Evolutionary conservation across 2,113 vertebrate species (phyloP), one percentile per base, ranked within the genome.

Genomic region (Microtus ochrogaster): DNA sequence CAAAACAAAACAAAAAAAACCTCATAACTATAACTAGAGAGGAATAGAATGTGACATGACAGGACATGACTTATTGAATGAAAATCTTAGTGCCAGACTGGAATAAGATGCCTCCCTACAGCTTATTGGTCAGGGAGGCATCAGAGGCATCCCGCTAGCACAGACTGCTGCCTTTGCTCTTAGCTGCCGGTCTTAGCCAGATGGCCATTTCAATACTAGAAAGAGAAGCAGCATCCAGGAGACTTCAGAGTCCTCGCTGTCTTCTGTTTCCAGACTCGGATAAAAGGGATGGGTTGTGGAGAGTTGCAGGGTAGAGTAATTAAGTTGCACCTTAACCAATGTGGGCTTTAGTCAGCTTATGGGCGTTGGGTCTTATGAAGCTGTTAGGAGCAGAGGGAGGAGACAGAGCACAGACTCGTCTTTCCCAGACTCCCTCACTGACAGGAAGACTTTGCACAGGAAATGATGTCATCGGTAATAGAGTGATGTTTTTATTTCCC

Each of bases 241-340:
- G 24, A 39, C 44, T 86, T 77, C 17, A 47, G n/a, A 77, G 74
- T 82, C 21, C 44, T 94, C 33, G 41, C 33, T 11, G 30, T 79
- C 44, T 86, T 58, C 19, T 77, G 36, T 24, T 83, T 78, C 87
- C 70, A 81, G 39, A 86, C 2, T 55, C 9, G 33, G 68, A 5
- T 77, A 66, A 63, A 89, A 89, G 1, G 9, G 14, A 89, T 52
- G 39, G 21, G 63, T 16, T 90, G 19, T 36, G 63, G 33, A 74
- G 33, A 92, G 61, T 73, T 79, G 9, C 26, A 93, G 17, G 26
- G 89, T 91, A 76, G 74, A 82, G 79, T 91, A 91, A 83, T 94
- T 89, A 78, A 94, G 68, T 87, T 91, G 28, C 28, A 49, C n/a
- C 47, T 89, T 92, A 89, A 96, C 11, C 74, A 84, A 33, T 3